phyloP scores from a whole-genome alignment of 2,888 invertebrate genomes.

The Colostygia pectinataria region DNA sequence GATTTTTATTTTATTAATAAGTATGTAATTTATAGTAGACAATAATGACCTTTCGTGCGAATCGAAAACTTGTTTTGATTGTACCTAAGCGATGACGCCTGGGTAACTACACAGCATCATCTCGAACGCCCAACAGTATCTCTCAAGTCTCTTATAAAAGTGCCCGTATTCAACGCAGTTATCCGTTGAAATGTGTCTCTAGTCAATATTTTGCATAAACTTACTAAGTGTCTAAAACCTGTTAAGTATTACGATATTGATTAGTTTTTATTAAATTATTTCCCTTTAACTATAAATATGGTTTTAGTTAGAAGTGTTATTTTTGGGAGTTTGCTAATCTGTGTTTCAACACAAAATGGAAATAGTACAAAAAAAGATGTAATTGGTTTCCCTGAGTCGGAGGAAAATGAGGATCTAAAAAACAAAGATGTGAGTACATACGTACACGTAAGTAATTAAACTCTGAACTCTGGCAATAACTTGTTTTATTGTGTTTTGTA shows the following conservation, averaged over 20 bases:
- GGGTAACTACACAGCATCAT: conserved; percentile 45
- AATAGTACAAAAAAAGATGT: conserved; percentile 48
- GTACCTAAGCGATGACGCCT: conserved; percentile 42
- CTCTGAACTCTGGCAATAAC: too few relatives aligned
- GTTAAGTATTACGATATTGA: too few relatives aligned
- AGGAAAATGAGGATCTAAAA: conserved; percentile 57
- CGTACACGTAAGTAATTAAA: neutral
- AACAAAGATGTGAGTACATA: conserved; percentile 60
- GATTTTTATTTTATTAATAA: neutral
- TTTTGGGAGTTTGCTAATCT: conserved; percentile 39
- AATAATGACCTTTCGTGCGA: conserved; percentile 37
- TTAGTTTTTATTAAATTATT: neutral
- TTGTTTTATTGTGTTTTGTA: too few relatives aligned
- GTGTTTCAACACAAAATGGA: conserved; percentile 42
- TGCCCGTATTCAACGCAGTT: conserved; percentile 29
- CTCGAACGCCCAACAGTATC: conserved; percentile 43
- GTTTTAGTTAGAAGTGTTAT: conserved; percentile 36
- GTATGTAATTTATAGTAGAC: neutral
- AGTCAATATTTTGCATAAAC: conserved; percentile 19
- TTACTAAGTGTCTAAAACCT: neutral
- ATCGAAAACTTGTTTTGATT: conserved; percentile 59
- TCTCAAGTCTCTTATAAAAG: conserved; percentile 38
- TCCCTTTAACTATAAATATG: conserved; percentile 36
- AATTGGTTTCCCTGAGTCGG: conserved; percentile 71
- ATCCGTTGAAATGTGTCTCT: conserved; percentile 8